A percentile compares a stretch with the other conserved stretches of the same genome.
These are phyloP conservation scores for Phoebastria nigripes DNA, from an alignment of 2,797 vertebrate genomes.

Conservation along the genomic window DNA sequence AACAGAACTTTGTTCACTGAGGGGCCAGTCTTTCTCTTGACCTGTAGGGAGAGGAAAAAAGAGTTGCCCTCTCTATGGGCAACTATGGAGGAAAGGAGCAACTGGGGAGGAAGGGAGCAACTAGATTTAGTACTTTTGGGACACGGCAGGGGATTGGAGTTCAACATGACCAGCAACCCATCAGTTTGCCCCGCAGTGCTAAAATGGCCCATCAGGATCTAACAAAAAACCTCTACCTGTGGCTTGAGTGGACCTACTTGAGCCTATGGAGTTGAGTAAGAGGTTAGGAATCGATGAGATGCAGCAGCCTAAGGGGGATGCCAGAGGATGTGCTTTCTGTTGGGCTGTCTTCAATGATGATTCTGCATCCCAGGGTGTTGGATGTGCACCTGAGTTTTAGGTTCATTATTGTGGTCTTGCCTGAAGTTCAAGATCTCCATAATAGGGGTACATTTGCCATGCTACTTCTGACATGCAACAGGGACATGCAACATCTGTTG, in stretches of 20 bases:
- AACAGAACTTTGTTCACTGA: not conserved
- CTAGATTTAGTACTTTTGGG: not conserved
- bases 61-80: not conserved
- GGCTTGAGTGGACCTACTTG: not conserved
- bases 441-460: not conserved
- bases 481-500: not conserved
- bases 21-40: not conserved
- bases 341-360: not conserved
- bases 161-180: not conserved
- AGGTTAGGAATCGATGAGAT: not conserved
- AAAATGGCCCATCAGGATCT: not conserved
- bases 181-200: not conserved
- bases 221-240: not conserved
- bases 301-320: not conserved
- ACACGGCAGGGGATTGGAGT: not conserved
- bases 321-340: not conserved
- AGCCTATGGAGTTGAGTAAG: not conserved
- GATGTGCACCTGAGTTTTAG: not conserved
- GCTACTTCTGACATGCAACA: not conserved
- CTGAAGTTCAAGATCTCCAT: not conserved
- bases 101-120: not conserved
- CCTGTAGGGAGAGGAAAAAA: not conserved
- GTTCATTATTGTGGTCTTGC: not conserved
- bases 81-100: not conserved
- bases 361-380: not conserved